Evolutionary conservation across 2,113 vertebrate genomes (phyloP), one percentile per base, ranked within the genome.

Genomic region (Marcusenius ussheri): DNA sequence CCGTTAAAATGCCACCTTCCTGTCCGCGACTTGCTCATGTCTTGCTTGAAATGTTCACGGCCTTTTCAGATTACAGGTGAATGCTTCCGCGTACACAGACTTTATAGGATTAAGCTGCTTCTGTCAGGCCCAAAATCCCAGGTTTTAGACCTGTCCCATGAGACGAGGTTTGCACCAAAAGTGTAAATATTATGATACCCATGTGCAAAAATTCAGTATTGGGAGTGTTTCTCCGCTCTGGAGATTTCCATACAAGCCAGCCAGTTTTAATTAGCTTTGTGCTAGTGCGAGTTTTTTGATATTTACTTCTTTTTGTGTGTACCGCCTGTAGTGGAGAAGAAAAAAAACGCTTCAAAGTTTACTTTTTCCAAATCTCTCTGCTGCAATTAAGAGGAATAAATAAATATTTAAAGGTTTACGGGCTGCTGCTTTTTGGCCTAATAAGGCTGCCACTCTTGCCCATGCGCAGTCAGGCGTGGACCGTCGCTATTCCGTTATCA

Each of bases 331-430:
- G 88, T 31, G 88, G 35, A 47, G 27, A 42, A 49, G 31, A 51
- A 31, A 42, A 51, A 39, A 77, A 77, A 89, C 11, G 66, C 56
- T 74, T 87, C 45, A 56, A 50, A 49, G 39, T 87, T 87, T 31
- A 46, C 46, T 24, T 74, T 90, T 90, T 90, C 46, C 31, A 51
- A 88, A 88, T 88, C 31, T 83, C 74, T 24, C 15, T 39, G 66
- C 74, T 53, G 10, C 74, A 86, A 31, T 66, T 90, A 86, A 90
- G 56, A 49, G 80, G 51, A 89, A 84, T 89, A 83, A 90, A 90
- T 90, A 87, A 66, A 90, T 90, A 70, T 90, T 62, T 83, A 49
- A 90, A 70, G 35, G 46, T 66, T 85, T 35, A 51, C 80, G 49
- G 46, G 11, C 83, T 27, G 49, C 35, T 15, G 53, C 35, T 46